A percentile compares a stretch with the other conserved stretches of the same genome.
Conservation (phyloP, 2,797 vertebrate genomes). For the Phaenicophaeus curvirostris region DNA sequence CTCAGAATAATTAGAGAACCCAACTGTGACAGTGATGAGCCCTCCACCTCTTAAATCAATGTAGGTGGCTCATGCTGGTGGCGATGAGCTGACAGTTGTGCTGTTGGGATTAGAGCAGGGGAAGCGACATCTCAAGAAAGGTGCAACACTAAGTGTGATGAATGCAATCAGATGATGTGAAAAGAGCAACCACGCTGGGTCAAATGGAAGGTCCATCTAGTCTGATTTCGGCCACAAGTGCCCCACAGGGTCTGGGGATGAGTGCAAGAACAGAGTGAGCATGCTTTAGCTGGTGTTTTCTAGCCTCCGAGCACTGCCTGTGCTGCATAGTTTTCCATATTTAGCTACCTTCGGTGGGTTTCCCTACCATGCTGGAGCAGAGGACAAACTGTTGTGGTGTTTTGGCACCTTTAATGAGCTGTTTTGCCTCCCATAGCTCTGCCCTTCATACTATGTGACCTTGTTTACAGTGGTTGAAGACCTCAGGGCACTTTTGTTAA, state of each 20-base stretch:
- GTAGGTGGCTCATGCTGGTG: neutral
- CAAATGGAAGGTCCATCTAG: neutral
- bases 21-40: neutral
- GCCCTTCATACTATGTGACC: neutral
- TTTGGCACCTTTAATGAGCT: neutral
- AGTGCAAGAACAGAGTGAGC: too few relatives aligned
- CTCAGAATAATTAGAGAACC: neutral
- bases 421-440: neutral
- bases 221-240: neutral
- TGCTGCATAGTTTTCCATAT: too few relatives aligned
- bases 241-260: too few relatives aligned
- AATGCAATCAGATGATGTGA: neutral
- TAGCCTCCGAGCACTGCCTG: too few relatives aligned
- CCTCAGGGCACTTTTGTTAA: neutral
- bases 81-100: rapidly evolving
- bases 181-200: neutral
- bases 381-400: neutral
- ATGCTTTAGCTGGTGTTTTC: too few relatives aligned
- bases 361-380: too few relatives aligned
- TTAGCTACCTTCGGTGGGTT: too few relatives aligned
- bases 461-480: neutral
- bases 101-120: neutral
- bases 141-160: rapidly evolving
- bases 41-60: neutral
- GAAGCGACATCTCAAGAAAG: neutral